Conservation (phyloP, 2,797 vertebrate species). For the Anguilla obscura region DNA sequence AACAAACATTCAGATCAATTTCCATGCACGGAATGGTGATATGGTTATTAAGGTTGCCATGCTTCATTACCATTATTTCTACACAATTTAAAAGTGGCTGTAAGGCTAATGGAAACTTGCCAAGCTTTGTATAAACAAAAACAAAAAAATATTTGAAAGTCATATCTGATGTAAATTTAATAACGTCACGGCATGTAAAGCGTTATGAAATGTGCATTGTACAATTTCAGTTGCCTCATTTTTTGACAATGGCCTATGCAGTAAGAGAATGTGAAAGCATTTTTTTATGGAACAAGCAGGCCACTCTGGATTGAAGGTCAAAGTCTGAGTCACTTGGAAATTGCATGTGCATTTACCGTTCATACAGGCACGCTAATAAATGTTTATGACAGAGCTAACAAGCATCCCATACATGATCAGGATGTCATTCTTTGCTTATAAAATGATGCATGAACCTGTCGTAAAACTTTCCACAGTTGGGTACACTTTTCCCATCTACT, state of each 20-base stretch:
- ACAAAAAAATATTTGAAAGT: slow-evolving; percentile 18
- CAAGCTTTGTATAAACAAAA: slow-evolving; percentile 24
- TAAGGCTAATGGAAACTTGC: slow-evolving; percentile 25
- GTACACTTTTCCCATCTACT: background rate
- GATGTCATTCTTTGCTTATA: background rate
- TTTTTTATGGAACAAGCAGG: background rate
- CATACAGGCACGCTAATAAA: background rate
- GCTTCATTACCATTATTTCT: slow-evolving; percentile 32
- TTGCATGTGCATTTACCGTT: background rate
- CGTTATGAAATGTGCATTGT: background rate
- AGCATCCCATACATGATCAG: background rate
- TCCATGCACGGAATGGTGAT: slow-evolving; percentile 20
- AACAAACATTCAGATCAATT: slow-evolving; percentile 32
- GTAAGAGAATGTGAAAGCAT: background rate
- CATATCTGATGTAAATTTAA: slow-evolving; percentile 27
- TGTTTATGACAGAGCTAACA: slow-evolving; percentile 15
- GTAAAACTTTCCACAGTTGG: background rate
- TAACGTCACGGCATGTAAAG: slow-evolving; percentile 2
- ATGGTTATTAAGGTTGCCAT: slow-evolving; percentile 28
- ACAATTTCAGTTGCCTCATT: background rate
- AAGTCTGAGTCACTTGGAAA: background rate
- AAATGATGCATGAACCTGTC: background rate
- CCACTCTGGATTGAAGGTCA: background rate
- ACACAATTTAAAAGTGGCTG: slow-evolving; percentile 30
- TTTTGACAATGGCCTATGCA: background rate